phyloP scores from a whole-genome alignment of 1,140 invertebrate genomes.

The Heliconius hermathena region DNA sequence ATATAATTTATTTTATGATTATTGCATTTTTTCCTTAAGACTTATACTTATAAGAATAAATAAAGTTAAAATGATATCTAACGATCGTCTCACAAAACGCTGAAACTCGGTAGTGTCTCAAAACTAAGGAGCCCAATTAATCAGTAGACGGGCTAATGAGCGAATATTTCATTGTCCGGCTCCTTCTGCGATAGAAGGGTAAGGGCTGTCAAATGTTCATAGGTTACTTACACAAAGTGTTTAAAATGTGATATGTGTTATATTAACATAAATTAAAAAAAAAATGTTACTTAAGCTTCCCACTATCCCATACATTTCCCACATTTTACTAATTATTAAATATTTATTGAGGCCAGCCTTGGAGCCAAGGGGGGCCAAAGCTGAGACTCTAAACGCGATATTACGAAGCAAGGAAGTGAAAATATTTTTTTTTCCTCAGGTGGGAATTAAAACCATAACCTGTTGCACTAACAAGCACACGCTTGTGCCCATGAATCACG shows the following conservation, averaged over 20 bases:
- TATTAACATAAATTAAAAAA: neutral
- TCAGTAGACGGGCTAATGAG: slow-evolving; percentile 77
- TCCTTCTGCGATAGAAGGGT: slow-evolving; percentile 66
- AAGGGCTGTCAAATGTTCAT: slow-evolving; percentile 63
- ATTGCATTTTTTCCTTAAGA: neutral
- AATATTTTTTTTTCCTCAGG: too few species aligned
- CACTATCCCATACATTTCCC: too few species aligned
- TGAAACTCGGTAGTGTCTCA: slow-evolving; percentile 30
- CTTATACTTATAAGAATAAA: slow-evolving; percentile 11
- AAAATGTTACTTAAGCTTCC: neutral
- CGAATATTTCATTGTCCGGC: slow-evolving; percentile 79
- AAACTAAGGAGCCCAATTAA: slow-evolving; percentile 76
- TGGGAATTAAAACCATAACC: too few species aligned
- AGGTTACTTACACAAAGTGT: neutral
- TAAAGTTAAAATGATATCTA: neutral
- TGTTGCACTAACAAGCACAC: too few species aligned
- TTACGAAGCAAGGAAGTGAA: too few species aligned
- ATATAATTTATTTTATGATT: too few species aligned
- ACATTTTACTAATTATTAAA: too few species aligned
- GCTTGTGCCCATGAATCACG: too few species aligned
- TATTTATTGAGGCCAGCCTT: too few species aligned
- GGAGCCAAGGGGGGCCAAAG: too few species aligned
- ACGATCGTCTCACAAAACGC: slow-evolving; percentile 11
- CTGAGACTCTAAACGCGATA: too few species aligned
- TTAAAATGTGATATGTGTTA: neutral